A percentile compares a stretch with the other conserved stretches of the same genome.
Evolutionary conservation across 2,113 vertebrate genomes (phyloP).

Genomic region (Limanda limanda): DNA sequence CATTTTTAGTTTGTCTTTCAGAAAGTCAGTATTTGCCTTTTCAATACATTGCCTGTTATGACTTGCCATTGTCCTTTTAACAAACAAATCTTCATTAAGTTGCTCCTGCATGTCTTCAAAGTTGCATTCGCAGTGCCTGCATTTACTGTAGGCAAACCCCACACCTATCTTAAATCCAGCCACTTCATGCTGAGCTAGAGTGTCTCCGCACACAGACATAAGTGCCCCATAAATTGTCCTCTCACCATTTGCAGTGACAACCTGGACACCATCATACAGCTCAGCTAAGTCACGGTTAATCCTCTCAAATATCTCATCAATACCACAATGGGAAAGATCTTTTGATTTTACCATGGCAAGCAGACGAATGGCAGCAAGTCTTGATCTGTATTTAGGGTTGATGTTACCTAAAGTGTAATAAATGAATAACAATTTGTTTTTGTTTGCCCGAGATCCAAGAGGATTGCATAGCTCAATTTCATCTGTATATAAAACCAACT

Average conservation of each 20-base stretch:
- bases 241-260: not conserved
- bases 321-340: constrained; percentile 1
- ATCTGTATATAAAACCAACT: constrained; percentile 24
- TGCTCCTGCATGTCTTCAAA: not conserved
- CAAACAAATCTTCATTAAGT: not conserved
- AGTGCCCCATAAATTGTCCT: not conserved
- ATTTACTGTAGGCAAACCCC: not conserved
- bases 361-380: constrained; percentile 9
- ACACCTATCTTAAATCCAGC: not conserved
- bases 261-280: not conserved
- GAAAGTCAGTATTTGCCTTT: not conserved
- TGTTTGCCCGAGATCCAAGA: not conserved
- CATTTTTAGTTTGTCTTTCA: constrained; percentile 7
- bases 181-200: not conserved
- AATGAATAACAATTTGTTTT: constrained; percentile 18
- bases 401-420: constrained; percentile 28
- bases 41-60: constrained; percentile 1
- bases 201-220: not conserved
- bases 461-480: constrained; percentile 45
- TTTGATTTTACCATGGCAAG: constrained; percentile 14
- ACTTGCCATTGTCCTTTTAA: not conserved
- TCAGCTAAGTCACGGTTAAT: not conserved
- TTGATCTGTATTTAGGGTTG: constrained; percentile 11
- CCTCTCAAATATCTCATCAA: constrained; percentile 13
- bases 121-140: not conserved